These are phyloP conservation scores for Mythimna loreyi DNA, from an alignment of 2,888 invertebrate species.

Conservation along the genomic window DNA sequence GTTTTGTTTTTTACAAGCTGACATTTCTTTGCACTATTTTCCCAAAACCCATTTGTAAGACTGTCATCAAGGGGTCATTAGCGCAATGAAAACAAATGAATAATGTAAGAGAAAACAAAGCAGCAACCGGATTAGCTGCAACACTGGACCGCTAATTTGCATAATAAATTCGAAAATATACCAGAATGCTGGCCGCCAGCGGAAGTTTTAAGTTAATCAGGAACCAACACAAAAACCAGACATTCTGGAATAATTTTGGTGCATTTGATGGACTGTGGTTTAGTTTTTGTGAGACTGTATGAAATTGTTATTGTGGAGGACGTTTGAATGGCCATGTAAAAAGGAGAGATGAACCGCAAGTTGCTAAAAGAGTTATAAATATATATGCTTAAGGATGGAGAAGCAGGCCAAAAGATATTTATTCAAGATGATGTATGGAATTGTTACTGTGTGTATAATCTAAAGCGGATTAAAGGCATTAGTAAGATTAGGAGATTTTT, in stretches of 20 bases:
- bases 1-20: background rate
- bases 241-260: slow-evolving; percentile 12
- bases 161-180: slow-evolving; percentile 55
- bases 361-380: too few relatives aligned
- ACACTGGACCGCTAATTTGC: slow-evolving; percentile 46
- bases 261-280: slow-evolving; percentile 8
- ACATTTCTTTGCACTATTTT: slow-evolving; percentile 11
- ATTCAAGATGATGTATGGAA: too few relatives aligned
- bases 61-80: slow-evolving; percentile 56
- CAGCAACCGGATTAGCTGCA: slow-evolving; percentile 53
- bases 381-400: too few relatives aligned
- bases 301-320: background rate
- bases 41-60: slow-evolving; percentile 42
- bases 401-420: too few relatives aligned
- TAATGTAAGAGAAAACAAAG: slow-evolving; percentile 51
- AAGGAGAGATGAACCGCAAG: too few relatives aligned
- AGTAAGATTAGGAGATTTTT: background rate
- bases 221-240: slow-evolving; percentile 18
- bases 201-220: slow-evolving; percentile 49
- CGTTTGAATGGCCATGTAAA: too few relatives aligned
- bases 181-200: slow-evolving; percentile 23
- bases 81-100: slow-evolving; percentile 52
- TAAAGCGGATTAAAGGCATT: too few relatives aligned
- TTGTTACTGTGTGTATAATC: background rate
- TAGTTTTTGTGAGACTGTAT: background rate